Evolutionary conservation across 2,888 invertebrate species (phyloP).

Genomic region (Crepidodera aurea): DNA sequence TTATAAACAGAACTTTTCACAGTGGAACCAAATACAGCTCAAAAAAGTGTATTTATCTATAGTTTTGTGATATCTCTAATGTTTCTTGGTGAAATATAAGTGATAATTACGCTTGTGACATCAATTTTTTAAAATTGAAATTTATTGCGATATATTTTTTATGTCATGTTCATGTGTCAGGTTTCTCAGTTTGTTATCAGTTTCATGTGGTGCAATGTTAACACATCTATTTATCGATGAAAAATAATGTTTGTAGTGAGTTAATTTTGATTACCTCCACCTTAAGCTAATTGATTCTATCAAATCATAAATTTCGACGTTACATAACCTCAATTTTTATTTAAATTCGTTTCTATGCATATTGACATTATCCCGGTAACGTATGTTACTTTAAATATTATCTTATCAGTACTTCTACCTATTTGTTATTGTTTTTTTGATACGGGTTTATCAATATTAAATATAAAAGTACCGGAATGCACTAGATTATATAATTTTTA

Average conservation of each 20-base stretch:
- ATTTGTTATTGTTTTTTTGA: constrained; percentile 4
- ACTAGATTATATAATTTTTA: too few species aligned
- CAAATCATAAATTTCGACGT: not conserved
- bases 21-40: not conserved
- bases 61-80: not conserved
- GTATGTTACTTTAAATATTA: not conserved
- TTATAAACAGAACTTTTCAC: not conserved
- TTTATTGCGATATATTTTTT: not conserved
- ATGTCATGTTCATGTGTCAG: not conserved
- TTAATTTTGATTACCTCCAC: not conserved
- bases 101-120: not conserved
- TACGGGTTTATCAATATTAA: too few species aligned
- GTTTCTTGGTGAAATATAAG: not conserved
- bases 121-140: not conserved
- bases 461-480: too few species aligned
- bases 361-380: not conserved
- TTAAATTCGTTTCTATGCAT: not conserved
- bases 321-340: constrained; percentile 9
- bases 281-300: not conserved
- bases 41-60: not conserved
- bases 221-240: constrained; percentile 1
- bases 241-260: constrained; percentile 22
- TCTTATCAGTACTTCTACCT: not conserved
- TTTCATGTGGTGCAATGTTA: not conserved
- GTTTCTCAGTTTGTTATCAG: not conserved